Evolutionary conservation across 2,797 vertebrate species (phyloP).

Genomic region (Anableps anableps): DNA sequence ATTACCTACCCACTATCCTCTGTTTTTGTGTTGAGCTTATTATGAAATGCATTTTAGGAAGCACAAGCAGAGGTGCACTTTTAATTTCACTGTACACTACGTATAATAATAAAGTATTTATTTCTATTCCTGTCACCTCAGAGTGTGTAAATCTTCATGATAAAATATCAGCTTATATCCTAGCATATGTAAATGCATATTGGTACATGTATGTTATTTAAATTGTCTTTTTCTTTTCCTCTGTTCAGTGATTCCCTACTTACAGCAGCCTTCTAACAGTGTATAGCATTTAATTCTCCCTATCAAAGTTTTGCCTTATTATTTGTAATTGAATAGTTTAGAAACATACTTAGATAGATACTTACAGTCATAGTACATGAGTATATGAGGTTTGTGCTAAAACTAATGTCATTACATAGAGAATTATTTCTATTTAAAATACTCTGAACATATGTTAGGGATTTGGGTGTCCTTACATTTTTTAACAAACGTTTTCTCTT

Average conservation of each 20-base stretch:
- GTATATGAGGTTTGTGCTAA: neutral
- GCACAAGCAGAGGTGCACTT: neutral
- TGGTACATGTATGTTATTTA: constrained; percentile 29
- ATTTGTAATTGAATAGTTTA: neutral
- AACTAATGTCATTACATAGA: neutral
- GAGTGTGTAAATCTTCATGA: neutral
- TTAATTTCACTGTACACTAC: neutral
- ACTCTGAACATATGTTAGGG: neutral
- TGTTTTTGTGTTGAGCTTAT: neutral
- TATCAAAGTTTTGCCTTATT: constrained; percentile 6
- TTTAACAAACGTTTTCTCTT: neutral
- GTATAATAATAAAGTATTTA: neutral
- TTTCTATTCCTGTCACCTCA: neutral
- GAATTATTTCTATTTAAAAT: neutral
- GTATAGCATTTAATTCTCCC: constrained; percentile 5
- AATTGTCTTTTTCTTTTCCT: constrained; percentile 19
- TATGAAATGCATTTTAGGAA: neutral
- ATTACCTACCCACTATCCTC: neutral
- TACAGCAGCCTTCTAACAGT: constrained; percentile 32
- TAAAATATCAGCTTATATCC: neutral
- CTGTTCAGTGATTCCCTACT: constrained; percentile 11
- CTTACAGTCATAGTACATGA: neutral
- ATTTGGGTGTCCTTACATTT: neutral
- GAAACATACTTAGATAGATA: neutral
- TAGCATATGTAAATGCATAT: neutral